These are phyloP conservation scores for Ramazzottius varieornatus DNA, from an alignment of 2,888 invertebrate genomes.

Conservation along the genomic window DNA sequence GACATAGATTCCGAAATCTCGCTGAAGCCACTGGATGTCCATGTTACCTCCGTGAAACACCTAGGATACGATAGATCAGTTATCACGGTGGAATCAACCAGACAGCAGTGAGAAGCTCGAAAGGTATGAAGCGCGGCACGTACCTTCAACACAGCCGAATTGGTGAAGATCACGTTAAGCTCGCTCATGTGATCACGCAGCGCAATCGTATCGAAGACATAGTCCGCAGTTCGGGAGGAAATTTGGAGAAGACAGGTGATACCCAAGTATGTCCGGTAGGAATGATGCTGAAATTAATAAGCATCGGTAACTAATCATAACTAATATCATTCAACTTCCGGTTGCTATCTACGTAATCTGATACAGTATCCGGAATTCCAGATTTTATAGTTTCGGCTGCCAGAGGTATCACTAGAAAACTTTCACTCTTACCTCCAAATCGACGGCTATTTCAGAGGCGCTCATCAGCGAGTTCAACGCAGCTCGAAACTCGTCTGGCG, in stretches of 20 bases:
- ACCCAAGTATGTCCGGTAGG: slow-evolving; percentile 68
- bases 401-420: no score
- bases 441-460: slow-evolving; percentile 54
- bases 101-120: no score
- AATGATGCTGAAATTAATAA: slow-evolving; percentile 43
- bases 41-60: slow-evolving; percentile 68
- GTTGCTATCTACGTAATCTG: no score
- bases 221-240: slow-evolving; percentile 49
- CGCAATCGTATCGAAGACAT: slow-evolving; percentile 57
- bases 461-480: slow-evolving; percentile 38
- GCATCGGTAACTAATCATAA: slow-evolving; percentile 5
- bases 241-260: slow-evolving; percentile 86
- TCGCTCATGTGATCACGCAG: slow-evolving; percentile 52
- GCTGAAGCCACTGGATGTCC: slow-evolving; percentile 76
- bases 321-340: no score
- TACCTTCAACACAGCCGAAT: slow-evolving; percentile 66
- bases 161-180: slow-evolving; percentile 65
- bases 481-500: slow-evolving; percentile 33
- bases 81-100: no score
- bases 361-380: no score
- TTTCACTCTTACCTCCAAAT: slow-evolving; percentile 32
- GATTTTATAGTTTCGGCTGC: no score
- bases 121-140: no score
- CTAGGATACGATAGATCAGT: slow-evolving; percentile 23
- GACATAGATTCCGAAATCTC: slow-evolving; percentile 74